Base-by-base conservation (phyloP, 2,888 invertebrate species). In the Germaria angustata region DNA sequence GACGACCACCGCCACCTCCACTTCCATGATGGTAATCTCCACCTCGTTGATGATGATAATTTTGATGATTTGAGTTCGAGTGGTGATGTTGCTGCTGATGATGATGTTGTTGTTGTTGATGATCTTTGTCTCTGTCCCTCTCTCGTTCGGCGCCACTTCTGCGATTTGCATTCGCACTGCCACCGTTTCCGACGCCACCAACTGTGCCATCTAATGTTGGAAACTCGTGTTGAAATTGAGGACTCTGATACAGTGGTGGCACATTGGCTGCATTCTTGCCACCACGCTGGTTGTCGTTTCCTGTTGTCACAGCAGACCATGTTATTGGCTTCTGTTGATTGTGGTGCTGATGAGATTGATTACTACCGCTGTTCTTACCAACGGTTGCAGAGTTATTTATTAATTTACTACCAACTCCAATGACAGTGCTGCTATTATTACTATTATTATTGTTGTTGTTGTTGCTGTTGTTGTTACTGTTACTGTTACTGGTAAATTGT, bases 211-310 rank as follows among this genome's bases (percentile, higher is more conserved):
- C 93, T 87, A 94, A 91, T 90, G 96, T 96, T 90, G 98, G 98
- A 93, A 98, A 98, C 93, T 98, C 98, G 94, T 97, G 97, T 92
- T 97, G 97, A 93, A 97, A 98, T 92, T 96, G 96, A 87, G 96
- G 94, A 91, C 95, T 96, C 91, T 97, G 95, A 87, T 95, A 95
- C 82, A 95, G 93, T 41, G 94, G 94, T 59, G 94, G 94, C 68
- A 93, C 92, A 22, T 87, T 86, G 65, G 87, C 86, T 61, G 87
- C 85, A 39, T 84, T 84, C 72, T 85, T 85, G 57, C 85, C 86
- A 81, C 86, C 86, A 81, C 83, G 88, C 81, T 81, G 87, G 81
- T 88, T 86, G 79, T 90, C 91, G 89, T 90, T 89, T 86, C 92
- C 92, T 86, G 92, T 93, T 90, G 93, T 94, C 92, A 92, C 92